Evolutionary conservation across 2,797 vertebrate species (phyloP), one percentile per base, ranked within the genome.

Genomic region (Botia kubotai): DNA sequence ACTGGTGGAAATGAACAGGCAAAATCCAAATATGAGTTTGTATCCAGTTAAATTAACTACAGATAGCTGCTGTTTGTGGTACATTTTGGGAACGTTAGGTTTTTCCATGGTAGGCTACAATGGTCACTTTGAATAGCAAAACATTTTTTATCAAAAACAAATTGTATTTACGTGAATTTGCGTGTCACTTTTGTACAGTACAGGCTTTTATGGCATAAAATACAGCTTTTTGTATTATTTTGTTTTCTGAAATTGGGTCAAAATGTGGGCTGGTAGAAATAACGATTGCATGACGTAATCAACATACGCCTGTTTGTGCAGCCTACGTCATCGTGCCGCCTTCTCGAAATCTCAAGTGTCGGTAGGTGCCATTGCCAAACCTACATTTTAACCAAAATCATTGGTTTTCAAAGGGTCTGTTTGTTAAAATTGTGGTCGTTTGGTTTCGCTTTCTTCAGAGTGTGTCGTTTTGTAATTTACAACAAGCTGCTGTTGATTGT

Each of bases 291-390:
- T 66, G 58, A 66, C 70, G 60, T 80, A n/a, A 57, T 66, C 58
- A 66, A 60, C 19, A 21, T 11, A 79, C 70, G 78, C 48, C 70
- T 26, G 5, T 14, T 39, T 48, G 77, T 17, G 6, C 26, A 7
- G 39, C 48, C 16, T 52, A 4, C 46, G 78, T 66, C 50, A 73
- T 17, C 17, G 52, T 74, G 50, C 50, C 50, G 78, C 39, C 60
- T 57, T 57, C 16, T 65, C 16, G 21, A 73, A 57, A 71, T 16
- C 0, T 7, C n/a, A 62, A 4, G 21, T 7, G 4, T 29, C 17
- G 33, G 78, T 80, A 66, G 65, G 78, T 80, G 29, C 16, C 10
- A 7, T 57, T 57, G 11, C 0, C 12, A 36, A 8, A 36, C 19
- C 26, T 33, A 29, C 4, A 10, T 70, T 21, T 63, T 16, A 6